phyloP scores from a whole-genome alignment of 2,797 vertebrate species.

The Centropyge bicolor region DNA sequence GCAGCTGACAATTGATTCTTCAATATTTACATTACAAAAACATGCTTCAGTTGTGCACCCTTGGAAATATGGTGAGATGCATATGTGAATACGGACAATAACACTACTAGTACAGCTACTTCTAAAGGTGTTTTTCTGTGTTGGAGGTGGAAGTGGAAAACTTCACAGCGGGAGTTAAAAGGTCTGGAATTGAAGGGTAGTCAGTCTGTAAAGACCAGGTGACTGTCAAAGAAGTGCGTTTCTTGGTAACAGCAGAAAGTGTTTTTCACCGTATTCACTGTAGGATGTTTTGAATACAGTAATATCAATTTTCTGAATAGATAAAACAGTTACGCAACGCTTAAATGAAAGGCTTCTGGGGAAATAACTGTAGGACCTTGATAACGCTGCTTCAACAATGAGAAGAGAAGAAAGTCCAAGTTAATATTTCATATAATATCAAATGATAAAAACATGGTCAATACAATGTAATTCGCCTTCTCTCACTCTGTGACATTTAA shows the following conservation, averaged over 20 bases:
- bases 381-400: neutral
- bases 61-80: neutral
- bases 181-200: neutral
- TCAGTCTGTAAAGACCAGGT: neutral
- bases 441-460: neutral
- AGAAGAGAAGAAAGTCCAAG: neutral
- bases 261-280: neutral
- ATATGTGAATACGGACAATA: neutral
- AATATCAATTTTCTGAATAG: neutral
- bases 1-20: neutral
- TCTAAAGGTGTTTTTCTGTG: neutral
- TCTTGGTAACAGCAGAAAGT: neutral
- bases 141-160: neutral
- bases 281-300: neutral
- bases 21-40: neutral
- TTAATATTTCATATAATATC: neutral
- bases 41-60: neutral
- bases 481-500: neutral
- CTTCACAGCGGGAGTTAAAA: neutral
- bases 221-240: neutral
- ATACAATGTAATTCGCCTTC: neutral
- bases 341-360: neutral
- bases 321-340: conserved; percentile 3
- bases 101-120: neutral
- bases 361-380: neutral